These are phyloP conservation scores for Geodia barretti DNA, from an alignment of 37 sponge, comb jelly and placozoan genomes.

Conservation along the genomic window DNA sequence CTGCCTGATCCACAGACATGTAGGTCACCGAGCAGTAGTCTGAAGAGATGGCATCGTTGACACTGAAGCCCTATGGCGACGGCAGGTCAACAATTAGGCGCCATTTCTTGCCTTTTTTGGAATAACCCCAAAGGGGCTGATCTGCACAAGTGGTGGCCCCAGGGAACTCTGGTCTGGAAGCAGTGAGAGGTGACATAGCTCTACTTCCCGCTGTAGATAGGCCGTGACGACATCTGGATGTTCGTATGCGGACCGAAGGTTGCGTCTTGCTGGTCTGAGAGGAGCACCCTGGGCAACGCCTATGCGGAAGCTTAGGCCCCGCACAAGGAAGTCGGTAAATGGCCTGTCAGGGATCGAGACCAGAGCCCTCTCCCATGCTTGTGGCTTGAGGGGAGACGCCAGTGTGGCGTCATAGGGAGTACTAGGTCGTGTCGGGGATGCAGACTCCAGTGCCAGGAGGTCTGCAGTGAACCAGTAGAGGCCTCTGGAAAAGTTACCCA, in stretches of 20 bases:
- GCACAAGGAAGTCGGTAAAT: not conserved
- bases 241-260: constrained; percentile 1
- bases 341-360: not conserved
- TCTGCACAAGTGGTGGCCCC: not conserved
- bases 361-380: not conserved
- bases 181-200: not conserved
- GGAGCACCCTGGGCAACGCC: not conserved
- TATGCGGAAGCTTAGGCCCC: not conserved
- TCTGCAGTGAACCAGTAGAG: not conserved
- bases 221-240: constrained; percentile 1
- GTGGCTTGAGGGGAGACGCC: not conserved
- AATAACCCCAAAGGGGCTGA: constrained; percentile 13
- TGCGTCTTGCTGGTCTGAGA: not conserved
- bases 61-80: not conserved
- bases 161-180: not conserved
- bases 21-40: not conserved
- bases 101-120: not conserved
- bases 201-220: not conserved
- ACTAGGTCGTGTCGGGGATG: not conserved
- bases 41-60: constrained; percentile 6
- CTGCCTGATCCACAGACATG: not conserved
- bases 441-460: constrained; percentile 19
- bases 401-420: not conserved
- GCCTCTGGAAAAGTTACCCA: not conserved
- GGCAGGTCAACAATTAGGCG: constrained; percentile 8